Conservation (phyloP, 2,797 vertebrate species). For the Poeciliopsis infans region DNA sequence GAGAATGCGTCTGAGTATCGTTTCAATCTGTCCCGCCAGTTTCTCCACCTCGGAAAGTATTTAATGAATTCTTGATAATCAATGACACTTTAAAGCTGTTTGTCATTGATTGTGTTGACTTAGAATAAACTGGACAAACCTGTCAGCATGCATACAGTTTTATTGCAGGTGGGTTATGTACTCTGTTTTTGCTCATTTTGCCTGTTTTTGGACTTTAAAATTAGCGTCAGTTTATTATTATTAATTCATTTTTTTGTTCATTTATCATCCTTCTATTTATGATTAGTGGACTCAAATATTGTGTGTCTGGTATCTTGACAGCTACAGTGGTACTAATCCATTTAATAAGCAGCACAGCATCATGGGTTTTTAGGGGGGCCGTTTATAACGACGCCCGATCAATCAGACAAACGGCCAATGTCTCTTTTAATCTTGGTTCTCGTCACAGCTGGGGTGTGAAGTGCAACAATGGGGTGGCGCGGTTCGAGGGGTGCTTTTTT, state of each 20-base stretch:
- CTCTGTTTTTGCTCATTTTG: neutral
- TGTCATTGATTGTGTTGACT: neutral
- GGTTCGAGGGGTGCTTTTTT: slow-evolving; percentile 6
- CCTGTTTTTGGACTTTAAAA: neutral
- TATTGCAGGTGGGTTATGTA: neutral
- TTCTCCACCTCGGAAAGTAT: neutral
- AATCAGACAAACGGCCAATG: neutral
- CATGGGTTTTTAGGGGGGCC: neutral
- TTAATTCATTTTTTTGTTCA: neutral
- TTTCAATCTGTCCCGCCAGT: neutral
- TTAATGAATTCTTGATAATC: neutral
- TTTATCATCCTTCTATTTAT: neutral
- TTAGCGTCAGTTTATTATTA: too few species aligned
- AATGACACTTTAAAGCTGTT: neutral
- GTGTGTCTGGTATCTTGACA: neutral
- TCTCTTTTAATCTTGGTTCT: slow-evolving; percentile 13
- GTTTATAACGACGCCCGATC: neutral
- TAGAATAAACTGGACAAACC: neutral
- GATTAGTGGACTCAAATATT: neutral
- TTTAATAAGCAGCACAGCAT: neutral
- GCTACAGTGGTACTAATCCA: neutral
- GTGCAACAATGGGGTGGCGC: neutral
- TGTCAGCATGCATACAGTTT: neutral
- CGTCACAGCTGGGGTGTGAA: slow-evolving; percentile 10
- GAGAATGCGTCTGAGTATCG: neutral